phyloP scores from a whole-genome alignment of 2,797 vertebrate genomes.

The Syncerus caffer region DNA sequence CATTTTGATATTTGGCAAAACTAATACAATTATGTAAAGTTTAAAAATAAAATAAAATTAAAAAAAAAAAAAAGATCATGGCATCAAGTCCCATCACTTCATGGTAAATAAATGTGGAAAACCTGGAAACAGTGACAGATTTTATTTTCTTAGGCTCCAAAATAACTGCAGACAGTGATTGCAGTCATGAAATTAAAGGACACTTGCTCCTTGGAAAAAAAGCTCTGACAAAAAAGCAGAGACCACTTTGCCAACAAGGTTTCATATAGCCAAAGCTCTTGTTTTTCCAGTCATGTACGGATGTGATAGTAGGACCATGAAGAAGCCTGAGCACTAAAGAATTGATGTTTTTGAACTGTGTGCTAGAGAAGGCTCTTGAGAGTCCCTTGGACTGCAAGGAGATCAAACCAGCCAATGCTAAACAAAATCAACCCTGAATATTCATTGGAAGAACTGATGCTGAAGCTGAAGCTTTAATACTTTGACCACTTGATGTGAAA shows the following conservation, averaged over 20 bases:
- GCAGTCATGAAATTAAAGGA: background rate
- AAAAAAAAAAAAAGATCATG: too few relatives aligned
- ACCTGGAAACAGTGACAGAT: background rate
- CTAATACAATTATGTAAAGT: too few relatives aligned
- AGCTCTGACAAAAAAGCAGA: background rate
- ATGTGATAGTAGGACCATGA: background rate
- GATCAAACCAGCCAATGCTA: background rate
- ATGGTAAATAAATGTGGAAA: background rate
- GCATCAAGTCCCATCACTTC: background rate
- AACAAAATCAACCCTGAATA: background rate
- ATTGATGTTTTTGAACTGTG: background rate
- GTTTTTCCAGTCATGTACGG: background rate
- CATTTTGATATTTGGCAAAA: too few relatives aligned
- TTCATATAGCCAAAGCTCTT: background rate
- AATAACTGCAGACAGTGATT: background rate
- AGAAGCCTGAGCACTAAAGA: background rate
- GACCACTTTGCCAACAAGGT: background rate
- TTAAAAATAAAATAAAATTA: too few relatives aligned
- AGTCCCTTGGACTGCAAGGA: background rate
- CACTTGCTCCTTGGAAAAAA: background rate
- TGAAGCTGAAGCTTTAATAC: background rate
- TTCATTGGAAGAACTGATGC: background rate
- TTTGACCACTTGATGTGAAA: background rate
- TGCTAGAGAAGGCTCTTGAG: background rate
- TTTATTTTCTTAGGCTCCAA: background rate